Conservation (phyloP, 2,113 vertebrate genomes). For the Catharus bicknelli region DNA sequence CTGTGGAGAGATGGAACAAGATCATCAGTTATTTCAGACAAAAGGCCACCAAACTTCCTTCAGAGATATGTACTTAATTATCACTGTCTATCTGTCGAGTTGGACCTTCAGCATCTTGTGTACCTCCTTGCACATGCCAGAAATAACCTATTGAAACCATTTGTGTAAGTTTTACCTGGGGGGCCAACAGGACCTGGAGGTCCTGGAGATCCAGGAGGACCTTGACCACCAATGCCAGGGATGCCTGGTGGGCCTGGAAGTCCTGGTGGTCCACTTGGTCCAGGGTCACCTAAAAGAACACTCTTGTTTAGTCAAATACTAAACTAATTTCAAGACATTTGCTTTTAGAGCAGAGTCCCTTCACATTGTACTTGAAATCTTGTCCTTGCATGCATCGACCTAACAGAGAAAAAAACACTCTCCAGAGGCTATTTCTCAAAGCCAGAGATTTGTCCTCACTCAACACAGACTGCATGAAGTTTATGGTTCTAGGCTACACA, state of each 20-base stretch:
- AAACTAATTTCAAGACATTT: background rate
- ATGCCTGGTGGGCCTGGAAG: slow-evolving; percentile 80
- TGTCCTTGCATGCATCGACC: accelerated
- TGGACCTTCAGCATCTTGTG: background rate
- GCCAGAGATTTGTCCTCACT: background rate
- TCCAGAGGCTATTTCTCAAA: background rate
- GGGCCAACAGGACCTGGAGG: slow-evolving; percentile 77
- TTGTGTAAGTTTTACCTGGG: slow-evolving; percentile 73
- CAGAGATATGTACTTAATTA: background rate
- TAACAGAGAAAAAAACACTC: background rate
- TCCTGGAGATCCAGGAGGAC: slow-evolving; percentile 79
- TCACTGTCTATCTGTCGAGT: background rate
- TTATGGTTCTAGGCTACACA: background rate
- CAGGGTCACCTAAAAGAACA: slow-evolving; percentile 79
- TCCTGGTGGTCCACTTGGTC: slow-evolving; percentile 80
- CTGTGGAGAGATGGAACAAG: background rate
- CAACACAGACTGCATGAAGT: background rate
- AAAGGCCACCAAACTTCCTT: background rate
- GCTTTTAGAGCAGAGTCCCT: background rate
- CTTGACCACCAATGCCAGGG: slow-evolving; percentile 70
- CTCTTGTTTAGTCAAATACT: background rate
- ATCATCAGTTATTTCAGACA: background rate
- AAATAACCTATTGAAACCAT: background rate
- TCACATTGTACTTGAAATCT: background rate
- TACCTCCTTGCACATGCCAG: background rate